phyloP scores from a whole-genome alignment of 2,113 vertebrate genomes.

The Phyllopteryx taeniolatus region DNA sequence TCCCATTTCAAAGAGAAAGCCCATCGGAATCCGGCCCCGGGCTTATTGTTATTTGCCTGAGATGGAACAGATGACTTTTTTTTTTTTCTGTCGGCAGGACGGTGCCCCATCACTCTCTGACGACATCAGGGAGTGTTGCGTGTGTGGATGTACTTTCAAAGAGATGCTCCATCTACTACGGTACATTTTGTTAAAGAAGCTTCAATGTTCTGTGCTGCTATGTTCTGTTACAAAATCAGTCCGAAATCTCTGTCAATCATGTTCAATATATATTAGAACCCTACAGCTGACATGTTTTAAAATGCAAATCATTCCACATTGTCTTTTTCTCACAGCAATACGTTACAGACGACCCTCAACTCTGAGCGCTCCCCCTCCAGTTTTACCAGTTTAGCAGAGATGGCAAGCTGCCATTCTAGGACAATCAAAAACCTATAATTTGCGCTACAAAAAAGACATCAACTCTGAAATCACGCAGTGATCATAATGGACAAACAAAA shows the following conservation, averaged over 20 bases:
- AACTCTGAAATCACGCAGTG: neutral
- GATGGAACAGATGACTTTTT: constrained; percentile 65
- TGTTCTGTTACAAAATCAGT: neutral
- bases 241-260: too few relatives aligned
- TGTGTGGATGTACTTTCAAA: constrained; percentile 36
- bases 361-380: too few relatives aligned
- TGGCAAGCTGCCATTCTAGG: too few relatives aligned
- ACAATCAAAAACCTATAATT: neutral
- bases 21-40: constrained; percentile 63
- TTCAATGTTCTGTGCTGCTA: neutral
- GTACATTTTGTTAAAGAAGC: too few relatives aligned
- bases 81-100: constrained; percentile 60
- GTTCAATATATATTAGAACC: too few relatives aligned
- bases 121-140: constrained; percentile 53
- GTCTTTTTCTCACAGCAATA: too few relatives aligned
- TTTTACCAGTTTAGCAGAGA: too few relatives aligned
- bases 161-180: constrained; percentile 26
- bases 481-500: constrained; percentile 36
- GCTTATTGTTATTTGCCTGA: constrained; percentile 75
- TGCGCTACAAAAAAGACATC: neutral
- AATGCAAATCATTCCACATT: too few relatives aligned
- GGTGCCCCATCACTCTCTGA: constrained; percentile 67
- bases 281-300: too few relatives aligned
- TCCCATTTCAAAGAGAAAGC: constrained; percentile 77
- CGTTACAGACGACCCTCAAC: too few relatives aligned